Percentiles rank a stretch among this genome's conserved stretches.
phyloP scores from a whole-genome alignment of 2,797 vertebrate species.

The Girardinus metallicus region DNA sequence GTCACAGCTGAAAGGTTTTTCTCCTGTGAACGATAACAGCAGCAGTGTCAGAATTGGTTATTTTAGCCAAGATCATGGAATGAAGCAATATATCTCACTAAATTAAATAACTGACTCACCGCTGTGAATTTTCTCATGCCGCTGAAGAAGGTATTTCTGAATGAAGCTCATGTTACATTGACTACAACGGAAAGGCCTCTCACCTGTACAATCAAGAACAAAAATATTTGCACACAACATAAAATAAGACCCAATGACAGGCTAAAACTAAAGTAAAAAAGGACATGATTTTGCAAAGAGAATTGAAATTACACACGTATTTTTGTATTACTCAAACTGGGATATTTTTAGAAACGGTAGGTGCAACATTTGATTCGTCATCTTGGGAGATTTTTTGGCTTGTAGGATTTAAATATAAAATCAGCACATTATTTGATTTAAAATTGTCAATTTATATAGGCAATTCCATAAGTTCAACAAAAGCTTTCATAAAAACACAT shows the following conservation, averaged over 20 bases:
- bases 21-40: constrained; percentile 75
- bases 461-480: not conserved
- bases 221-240: constrained; percentile 64
- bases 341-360: not conserved
- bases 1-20: constrained; percentile 98
- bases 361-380: not conserved
- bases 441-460: not conserved
- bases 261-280: not conserved
- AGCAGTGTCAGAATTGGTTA: not conserved
- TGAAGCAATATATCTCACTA: not conserved
- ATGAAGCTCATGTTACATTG: constrained; percentile 99
- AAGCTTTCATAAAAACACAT: not conserved
- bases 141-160: constrained; percentile 97
- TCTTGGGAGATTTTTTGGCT: not conserved
- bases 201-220: constrained; percentile 84
- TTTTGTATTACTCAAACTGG: not conserved
- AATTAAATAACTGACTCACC: constrained; percentile 71
- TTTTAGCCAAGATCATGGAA: not conserved
- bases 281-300: not conserved
- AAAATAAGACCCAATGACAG: constrained; percentile 48
- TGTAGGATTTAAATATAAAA: not conserved
- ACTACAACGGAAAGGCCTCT: constrained; percentile 98
- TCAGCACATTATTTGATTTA: too few species aligned
- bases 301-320: not conserved
- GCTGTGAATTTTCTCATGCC: constrained; percentile 98